Evolutionary conservation across 2,797 vertebrate genomes (phyloP).

Genomic region (Macropodus opercularis): DNA sequence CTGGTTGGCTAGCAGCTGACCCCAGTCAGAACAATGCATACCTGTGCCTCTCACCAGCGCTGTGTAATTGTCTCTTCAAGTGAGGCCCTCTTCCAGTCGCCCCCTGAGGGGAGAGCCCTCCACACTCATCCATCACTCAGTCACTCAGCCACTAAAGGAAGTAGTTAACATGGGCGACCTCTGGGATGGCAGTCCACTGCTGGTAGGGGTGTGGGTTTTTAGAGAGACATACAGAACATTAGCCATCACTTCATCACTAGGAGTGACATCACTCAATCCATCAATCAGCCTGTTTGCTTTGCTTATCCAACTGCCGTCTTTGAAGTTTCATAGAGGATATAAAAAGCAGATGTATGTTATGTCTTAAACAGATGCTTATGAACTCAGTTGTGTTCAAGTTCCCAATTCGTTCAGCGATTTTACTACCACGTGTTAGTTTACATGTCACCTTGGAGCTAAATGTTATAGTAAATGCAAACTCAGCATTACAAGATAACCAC

Average conservation of each 20-base stretch:
- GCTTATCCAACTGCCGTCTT: slow-evolving; percentile 39
- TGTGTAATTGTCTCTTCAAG: slow-evolving; percentile 77
- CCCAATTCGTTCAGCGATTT: not conserved
- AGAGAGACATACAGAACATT: slow-evolving; percentile 50
- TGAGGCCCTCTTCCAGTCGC: slow-evolving; percentile 63
- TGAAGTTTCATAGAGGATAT: slow-evolving; percentile 47
- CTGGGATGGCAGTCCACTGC: slow-evolving; percentile 49
- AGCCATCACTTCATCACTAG: slow-evolving; percentile 53
- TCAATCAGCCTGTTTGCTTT: slow-evolving; percentile 58
- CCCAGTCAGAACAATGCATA: slow-evolving; percentile 79
- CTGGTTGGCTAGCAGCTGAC: slow-evolving; percentile 73
- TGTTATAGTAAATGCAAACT: slow-evolving; percentile 2
- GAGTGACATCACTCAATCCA: slow-evolving; percentile 61
- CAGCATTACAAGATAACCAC: not conserved
- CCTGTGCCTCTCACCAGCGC: slow-evolving; percentile 75
- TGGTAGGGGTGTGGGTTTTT: slow-evolving; percentile 40
- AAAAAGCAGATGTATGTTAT: slow-evolving; percentile 1
- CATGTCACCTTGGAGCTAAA: not conserved
- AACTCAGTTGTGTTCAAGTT: not conserved
- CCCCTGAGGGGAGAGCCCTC: slow-evolving; percentile 63
- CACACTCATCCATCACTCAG: slow-evolving; percentile 78
- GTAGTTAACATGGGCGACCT: slow-evolving; percentile 77
- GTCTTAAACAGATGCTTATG: not conserved
- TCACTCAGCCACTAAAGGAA: slow-evolving; percentile 79
- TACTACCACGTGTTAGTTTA: not conserved